Evolutionary conservation across 2,113 vertebrate species (phyloP).

Genomic region (Nyctereutes procyonoides): DNA sequence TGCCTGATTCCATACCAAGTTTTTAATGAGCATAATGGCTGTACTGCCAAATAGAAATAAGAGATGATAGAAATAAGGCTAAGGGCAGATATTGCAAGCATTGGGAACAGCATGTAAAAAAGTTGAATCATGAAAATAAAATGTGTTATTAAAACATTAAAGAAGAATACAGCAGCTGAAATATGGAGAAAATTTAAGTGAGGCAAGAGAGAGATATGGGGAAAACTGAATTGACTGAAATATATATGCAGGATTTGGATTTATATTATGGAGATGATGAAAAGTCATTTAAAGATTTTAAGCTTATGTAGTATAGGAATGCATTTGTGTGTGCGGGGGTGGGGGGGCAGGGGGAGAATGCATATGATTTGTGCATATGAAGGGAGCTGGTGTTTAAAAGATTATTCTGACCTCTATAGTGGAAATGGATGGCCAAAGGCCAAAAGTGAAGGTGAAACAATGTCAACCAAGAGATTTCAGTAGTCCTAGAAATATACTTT

Average conservation of each 20-base stretch:
- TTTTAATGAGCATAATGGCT: not conserved
- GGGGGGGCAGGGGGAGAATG: not conserved
- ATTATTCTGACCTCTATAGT: not conserved
- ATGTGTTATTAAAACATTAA: not conserved
- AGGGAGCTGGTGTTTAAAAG: not conserved
- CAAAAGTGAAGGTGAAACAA: not conserved
- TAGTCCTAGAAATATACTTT: not conserved
- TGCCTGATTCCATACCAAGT: not conserved
- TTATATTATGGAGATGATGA: not conserved
- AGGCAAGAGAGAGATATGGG: not conserved
- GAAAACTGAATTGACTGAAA: not conserved
- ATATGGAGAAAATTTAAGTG: not conserved
- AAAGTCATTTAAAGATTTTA: not conserved
- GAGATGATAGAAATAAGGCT: not conserved
- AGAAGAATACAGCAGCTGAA: not conserved
- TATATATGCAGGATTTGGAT: not conserved
- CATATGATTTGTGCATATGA: not conserved
- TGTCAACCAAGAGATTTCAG: not conserved
- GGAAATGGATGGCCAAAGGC: not conserved
- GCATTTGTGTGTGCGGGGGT: not conserved
- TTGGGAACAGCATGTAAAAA: not conserved
- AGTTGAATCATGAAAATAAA: not conserved
- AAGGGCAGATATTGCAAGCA: not conserved
- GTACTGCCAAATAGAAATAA: not conserved
- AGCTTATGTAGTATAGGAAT: not conserved